phyloP scores from a whole-genome alignment of 92 coral and sea anemone species.

The Parazoanthus atlanticus region DNA sequence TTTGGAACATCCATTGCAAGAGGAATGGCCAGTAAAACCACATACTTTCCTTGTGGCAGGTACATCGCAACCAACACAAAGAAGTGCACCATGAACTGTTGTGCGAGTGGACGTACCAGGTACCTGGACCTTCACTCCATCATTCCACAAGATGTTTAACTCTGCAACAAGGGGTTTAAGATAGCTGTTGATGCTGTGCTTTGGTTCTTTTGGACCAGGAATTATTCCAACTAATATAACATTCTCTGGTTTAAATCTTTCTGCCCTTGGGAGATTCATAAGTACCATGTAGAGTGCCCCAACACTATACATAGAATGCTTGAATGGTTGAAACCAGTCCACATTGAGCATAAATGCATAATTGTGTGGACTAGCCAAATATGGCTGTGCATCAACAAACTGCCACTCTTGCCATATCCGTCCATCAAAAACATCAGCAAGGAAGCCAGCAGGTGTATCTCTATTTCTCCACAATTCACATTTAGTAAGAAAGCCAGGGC shows the following conservation, averaged over 20 bases:
- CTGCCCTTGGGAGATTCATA: constrained; percentile 65
- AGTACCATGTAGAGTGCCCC: constrained; percentile 62
- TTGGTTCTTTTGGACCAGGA: constrained; percentile 63
- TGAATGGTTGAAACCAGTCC: constrained; percentile 27
- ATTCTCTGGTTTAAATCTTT: constrained; percentile 56
- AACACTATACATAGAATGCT: constrained; percentile 34
- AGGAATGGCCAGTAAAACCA: constrained; percentile 59
- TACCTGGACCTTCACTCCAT: constrained; percentile 44
- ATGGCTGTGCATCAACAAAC: constrained; percentile 1
- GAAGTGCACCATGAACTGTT: constrained; percentile 48
- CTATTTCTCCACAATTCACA: constrained; percentile 50
- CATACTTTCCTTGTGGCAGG: constrained; percentile 78
- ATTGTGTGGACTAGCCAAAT: constrained; percentile 11
- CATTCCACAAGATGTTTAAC: constrained; percentile 51
- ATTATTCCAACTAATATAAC: constrained; percentile 58
- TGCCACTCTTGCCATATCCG: constrained; percentile 53
- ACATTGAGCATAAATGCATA: constrained; percentile 47
- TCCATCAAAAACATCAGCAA: constrained; percentile 58
- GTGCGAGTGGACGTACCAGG: constrained; percentile 3
- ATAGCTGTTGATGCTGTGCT: constrained; percentile 36
- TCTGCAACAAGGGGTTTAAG: constrained; percentile 56
- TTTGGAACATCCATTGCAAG: constrained; percentile 60
- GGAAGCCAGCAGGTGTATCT: neutral
- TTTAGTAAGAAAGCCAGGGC: constrained; percentile 35
- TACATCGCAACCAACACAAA: constrained; percentile 74